Base-by-base conservation (phyloP, 2,888 invertebrate genomes). In the Diadegma fenestrale region DNA sequence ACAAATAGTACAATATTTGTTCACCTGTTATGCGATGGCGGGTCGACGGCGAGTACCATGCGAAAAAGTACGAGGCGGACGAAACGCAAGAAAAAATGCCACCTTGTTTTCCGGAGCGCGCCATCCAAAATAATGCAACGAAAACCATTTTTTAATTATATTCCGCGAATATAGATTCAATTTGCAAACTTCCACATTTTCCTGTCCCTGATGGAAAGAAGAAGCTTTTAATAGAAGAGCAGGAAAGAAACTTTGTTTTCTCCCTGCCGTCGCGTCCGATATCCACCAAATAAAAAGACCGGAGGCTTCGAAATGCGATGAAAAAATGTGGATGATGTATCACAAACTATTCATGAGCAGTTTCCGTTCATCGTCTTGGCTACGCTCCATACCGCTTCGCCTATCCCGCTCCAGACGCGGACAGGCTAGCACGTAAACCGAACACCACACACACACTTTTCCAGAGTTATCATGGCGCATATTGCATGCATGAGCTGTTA, bases 311-410 rank as follows among this genome's bases (percentile, higher is more conserved):
- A 45, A 68, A 77, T 68, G 72, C 63, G 68, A 63, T 66, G 69
- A 19, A 41, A 85, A 75, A 78, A 43, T 75, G 45, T 71, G 69
- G 69, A 85, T 79, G 73, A 82, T 85, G 33, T 43, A 82, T 82
- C 73, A 82, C 45, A 78, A 85, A 82, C 69, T 77, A 78, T 85
- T 85, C 73, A 73, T 69, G 82, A 75, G 68, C 68, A 64, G 58
- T 82, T 85, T 69, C 33, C 75, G 73, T 78, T 85, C 78, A 78
- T 85, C 82, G 73, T 37, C 45, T 76, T 64, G 63, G 58, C 72
- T 73, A 45, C 82, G 73, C 81, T 69, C 26, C 61, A 30, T 41
- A 69, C 45, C 33, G 30, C 22, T 58, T 14, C 58, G 14, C 48
- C n/a, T 17, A 45, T 17, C 3, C 17, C 37, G 54, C 3, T 22